phyloP scores from a whole-genome alignment of 2,113 vertebrate genomes.

The Grammomys dolichurus region DNA sequence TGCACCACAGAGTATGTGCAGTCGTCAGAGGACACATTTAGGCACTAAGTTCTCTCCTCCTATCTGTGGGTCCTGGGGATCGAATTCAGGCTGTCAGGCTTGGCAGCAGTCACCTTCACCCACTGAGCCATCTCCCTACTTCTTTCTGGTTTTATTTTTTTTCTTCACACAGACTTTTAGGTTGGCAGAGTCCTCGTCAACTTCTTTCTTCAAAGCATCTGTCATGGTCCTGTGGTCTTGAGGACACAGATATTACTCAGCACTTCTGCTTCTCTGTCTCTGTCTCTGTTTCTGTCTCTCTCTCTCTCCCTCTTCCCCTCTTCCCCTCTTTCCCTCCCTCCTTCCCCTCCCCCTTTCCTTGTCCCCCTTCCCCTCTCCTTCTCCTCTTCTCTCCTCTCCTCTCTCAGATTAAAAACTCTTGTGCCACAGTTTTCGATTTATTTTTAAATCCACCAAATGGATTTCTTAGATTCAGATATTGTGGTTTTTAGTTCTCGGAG shows the following conservation, averaged over 20 bases:
- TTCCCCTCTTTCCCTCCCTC: too few relatives aligned
- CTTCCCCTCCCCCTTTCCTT: accelerated
- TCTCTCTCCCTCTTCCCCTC: too few relatives aligned
- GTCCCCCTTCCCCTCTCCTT: neutral
- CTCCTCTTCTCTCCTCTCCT: too few relatives aligned
- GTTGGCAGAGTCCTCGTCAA: neutral
- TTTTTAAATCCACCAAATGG: neutral
- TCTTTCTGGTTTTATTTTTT: neutral
- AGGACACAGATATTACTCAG: accelerated
- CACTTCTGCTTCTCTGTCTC: accelerated
- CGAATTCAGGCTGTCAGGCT: too few relatives aligned
- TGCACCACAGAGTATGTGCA: neutral
- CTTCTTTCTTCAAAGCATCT: accelerated
- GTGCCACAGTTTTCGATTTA: neutral
- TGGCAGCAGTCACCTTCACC: neutral
- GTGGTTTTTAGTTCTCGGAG: neutral
- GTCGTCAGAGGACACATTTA: too few relatives aligned
- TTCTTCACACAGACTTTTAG: neutral
- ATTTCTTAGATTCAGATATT: neutral
- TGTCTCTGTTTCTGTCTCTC: too few relatives aligned
- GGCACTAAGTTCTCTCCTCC: neutral
- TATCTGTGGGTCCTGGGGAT: too few relatives aligned
- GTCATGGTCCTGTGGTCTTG: accelerated
- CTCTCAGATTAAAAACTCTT: neutral
- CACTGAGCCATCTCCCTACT: neutral